Base-by-base conservation (phyloP, 2,888 invertebrate species). In the Leptinotarsa haldemani region DNA sequence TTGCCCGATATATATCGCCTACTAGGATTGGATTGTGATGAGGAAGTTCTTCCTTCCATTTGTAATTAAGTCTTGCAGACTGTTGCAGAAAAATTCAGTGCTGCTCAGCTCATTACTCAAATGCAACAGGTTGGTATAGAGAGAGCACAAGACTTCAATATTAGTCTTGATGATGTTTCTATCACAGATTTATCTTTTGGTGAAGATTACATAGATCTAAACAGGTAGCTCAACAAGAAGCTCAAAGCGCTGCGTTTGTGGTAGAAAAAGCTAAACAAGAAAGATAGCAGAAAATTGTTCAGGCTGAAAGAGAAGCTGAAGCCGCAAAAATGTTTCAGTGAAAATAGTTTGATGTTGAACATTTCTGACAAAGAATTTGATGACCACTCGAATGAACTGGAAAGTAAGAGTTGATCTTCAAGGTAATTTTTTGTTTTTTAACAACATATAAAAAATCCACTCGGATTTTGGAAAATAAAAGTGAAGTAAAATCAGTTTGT, bases 51-150 rank as follows among this genome's bases (percentile, higher is more conserved):
- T 80, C 99, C 99, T 30, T 99, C 99, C 3, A 99, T 99, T 88
- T 98, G 97, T 86, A 99, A 99, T 87, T 99, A 99, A 90, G 98
- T 99, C 40, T 90, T 99, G 30, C 99, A 99, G 88, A 97, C 98
- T 72, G 99, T 99, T 22, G 99, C 99, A 16, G 99, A 99, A 12
- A 99, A 99, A 89, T 99, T 99, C 87, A 99, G 99, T 89, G 99
- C 99, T 3, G 98, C 98, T 0, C 99, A 99, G 87, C 90, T 99
- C 70, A 99, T 99, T 82, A 99, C 99, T 69, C 98, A 99, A 88
- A 94, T 99, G 88, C 97, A 98, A 85, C 97, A 98, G 90, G 95
- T 94, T 30, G 1, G 30, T 40, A 61, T 96, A 0, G 98, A 99
- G 84, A 91, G 99, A 71, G 99, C 99, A 2, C 93, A 95, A 83